Percentiles rank a stretch among this genome's conserved stretches.
phyloP scores from a whole-genome alignment of 2,888 invertebrate genomes.

The Monopis laevigella region DNA sequence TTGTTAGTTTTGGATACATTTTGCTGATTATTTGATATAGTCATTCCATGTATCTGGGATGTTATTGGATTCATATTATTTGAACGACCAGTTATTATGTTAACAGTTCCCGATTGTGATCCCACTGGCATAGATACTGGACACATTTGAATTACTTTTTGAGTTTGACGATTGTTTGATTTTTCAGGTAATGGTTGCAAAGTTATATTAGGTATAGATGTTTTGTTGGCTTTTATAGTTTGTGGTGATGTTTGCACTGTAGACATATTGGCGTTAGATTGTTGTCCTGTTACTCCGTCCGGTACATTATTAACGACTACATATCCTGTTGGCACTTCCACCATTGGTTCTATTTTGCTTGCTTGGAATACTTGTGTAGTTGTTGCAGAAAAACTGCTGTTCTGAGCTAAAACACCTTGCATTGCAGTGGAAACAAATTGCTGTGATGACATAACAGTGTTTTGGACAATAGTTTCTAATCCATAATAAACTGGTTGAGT shows the following conservation, averaged over 20 bases:
- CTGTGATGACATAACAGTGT: constrained; percentile 89
- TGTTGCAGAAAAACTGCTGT: constrained; percentile 85
- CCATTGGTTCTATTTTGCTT: constrained; percentile 83
- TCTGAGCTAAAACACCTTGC: constrained; percentile 81
- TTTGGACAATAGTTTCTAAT: constrained; percentile 86
- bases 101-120: constrained; percentile 37
- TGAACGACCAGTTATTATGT: constrained; percentile 44
- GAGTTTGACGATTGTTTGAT: constrained; percentile 42
- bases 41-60: constrained; percentile 56
- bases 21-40: constrained; percentile 44
- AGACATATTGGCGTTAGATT: constrained; percentile 47
- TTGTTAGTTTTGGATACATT: constrained; percentile 43
- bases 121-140: constrained; percentile 35
- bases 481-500: constrained; percentile 85
- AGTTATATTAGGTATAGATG: constrained; percentile 52
- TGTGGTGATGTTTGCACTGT: constrained; percentile 49
- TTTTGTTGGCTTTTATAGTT: constrained; percentile 46
- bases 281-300: constrained; percentile 45
- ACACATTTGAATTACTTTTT: constrained; percentile 58
- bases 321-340: constrained; percentile 78
- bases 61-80: constrained; percentile 59
- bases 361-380: constrained; percentile 87
- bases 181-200: constrained; percentile 59
- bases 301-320: constrained; percentile 74
- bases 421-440: constrained; percentile 85